A percentile compares a stretch with the other conserved stretches of the same genome.
Evolutionary conservation across 1,140 invertebrate species (phyloP).

Genomic region (Pomacea maculata): DNA sequence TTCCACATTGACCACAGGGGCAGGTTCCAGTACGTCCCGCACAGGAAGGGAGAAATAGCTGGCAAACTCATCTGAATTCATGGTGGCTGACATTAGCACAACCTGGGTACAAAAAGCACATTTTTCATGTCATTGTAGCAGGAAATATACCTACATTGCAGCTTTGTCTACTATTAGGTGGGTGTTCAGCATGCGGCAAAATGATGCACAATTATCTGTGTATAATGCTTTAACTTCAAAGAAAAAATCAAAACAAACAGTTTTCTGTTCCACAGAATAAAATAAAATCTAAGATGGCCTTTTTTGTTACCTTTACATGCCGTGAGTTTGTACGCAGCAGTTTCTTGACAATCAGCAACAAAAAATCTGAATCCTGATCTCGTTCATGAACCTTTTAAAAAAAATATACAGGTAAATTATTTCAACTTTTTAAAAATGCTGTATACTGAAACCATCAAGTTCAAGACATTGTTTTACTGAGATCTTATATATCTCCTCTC

Average conservation of each 20-base stretch:
- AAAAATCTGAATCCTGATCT: constrained; percentile 64
- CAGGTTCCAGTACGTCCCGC: constrained; percentile 47
- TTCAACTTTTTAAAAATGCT: not conserved
- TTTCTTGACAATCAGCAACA: constrained; percentile 60
- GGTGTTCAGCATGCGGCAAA: too few species aligned
- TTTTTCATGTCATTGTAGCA: too few species aligned
- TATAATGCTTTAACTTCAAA: too few species aligned
- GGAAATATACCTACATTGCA: too few species aligned
- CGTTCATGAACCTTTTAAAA: constrained; percentile 61
- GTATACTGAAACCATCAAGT: not conserved
- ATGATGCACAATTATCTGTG: too few species aligned
- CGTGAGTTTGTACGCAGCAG: constrained; percentile 56
- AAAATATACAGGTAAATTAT: not conserved
- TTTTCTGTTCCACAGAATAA: too few species aligned
- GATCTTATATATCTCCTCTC: too few species aligned
- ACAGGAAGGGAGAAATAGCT: constrained; percentile 60
- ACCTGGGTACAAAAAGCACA: constrained; percentile 36
- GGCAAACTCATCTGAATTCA: constrained; percentile 60
- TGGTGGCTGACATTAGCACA: constrained; percentile 65
- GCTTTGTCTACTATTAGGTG: too few species aligned
- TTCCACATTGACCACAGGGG: constrained; percentile 58
- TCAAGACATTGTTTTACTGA: too few species aligned
- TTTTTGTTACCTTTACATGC: constrained; percentile 71
- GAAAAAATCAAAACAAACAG: too few species aligned
- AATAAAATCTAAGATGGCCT: too few species aligned